These are phyloP conservation scores for Saccopteryx leptura DNA, from an alignment of 2,113 vertebrate genomes.

Conservation along the genomic window DNA sequence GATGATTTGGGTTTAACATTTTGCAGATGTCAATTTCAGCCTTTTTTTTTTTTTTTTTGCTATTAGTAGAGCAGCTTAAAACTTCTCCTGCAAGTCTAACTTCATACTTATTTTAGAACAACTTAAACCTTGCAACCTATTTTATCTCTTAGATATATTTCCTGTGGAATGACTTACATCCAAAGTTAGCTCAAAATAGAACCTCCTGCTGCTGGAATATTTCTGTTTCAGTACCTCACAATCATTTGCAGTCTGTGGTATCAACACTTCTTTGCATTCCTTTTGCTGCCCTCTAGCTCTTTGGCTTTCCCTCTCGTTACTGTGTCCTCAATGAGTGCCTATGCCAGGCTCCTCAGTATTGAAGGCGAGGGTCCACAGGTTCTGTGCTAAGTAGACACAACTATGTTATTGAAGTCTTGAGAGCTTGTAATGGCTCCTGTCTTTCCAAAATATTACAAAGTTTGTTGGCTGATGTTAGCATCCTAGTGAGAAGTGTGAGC, in stretches of 20 bases:
- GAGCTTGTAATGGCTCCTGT: not conserved
- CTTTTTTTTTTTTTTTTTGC: constrained; percentile 64
- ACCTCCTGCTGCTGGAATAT: not conserved
- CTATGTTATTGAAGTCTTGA: constrained; percentile 41
- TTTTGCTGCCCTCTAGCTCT: constrained; percentile 46
- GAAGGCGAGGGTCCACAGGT: not conserved
- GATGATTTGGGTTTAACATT: constrained; percentile 77
- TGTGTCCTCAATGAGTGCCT: not conserved
- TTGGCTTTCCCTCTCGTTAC: constrained; percentile 7
- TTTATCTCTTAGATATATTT: constrained; percentile 53
- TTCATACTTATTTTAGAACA: constrained; percentile 51
- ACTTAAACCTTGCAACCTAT: constrained; percentile 6
- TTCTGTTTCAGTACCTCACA: not conserved
- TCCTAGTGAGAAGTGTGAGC: not conserved
- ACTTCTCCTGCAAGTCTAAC: constrained; percentile 54
- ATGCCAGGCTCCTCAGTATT: not conserved
- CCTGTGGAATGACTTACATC: constrained; percentile 20
- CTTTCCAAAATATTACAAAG: not conserved
- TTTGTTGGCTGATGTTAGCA: constrained; percentile 43
- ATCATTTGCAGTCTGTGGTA: not conserved
- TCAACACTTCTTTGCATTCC: constrained; percentile 26
- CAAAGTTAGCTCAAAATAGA: constrained; percentile 61
- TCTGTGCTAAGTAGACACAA: not conserved
- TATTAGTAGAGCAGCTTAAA: constrained; percentile 74
- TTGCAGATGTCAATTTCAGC: constrained; percentile 76